phyloP scores from a whole-genome alignment of 2,888 invertebrate species.

The Euplexia lucipara region DNA sequence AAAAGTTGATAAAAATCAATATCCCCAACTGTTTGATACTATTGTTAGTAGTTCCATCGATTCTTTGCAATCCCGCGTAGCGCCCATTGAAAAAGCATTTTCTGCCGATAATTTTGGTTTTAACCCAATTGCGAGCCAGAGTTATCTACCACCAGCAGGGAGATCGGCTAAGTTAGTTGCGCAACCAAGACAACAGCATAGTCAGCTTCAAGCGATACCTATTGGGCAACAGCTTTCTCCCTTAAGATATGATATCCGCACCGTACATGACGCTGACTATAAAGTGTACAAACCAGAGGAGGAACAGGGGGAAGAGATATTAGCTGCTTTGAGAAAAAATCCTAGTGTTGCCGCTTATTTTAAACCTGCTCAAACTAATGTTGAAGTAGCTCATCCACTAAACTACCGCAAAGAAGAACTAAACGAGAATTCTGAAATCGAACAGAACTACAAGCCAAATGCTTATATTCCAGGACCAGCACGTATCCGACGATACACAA shows the following conservation, averaged over 20 bases:
- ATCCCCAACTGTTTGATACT: slow-evolving; percentile 86
- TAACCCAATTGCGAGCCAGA: slow-evolving; percentile 87
- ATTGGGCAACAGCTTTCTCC: slow-evolving; percentile 78
- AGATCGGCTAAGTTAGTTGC: slow-evolving; percentile 80
- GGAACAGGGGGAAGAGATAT: slow-evolving; percentile 83
- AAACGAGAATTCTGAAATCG: slow-evolving; percentile 79
- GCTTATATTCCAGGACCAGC: slow-evolving; percentile 87
- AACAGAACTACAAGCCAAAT: slow-evolving; percentile 87
- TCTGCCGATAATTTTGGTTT: slow-evolving; percentile 87
- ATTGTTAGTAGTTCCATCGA: slow-evolving; percentile 89
- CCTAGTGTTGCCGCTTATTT: slow-evolving; percentile 86
- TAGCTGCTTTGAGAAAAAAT: slow-evolving; percentile 85
- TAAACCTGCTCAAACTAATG: slow-evolving; percentile 84
- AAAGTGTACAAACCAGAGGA: slow-evolving; percentile 88
- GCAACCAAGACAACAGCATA: slow-evolving; percentile 73
- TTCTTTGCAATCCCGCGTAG: slow-evolving; percentile 82
- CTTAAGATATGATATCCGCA: slow-evolving; percentile 86
- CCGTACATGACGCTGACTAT: slow-evolving; percentile 87
- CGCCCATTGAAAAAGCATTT: slow-evolving; percentile 83
- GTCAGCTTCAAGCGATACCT: slow-evolving; percentile 68
- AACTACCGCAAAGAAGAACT: slow-evolving; percentile 85
- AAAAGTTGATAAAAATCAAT: slow-evolving; percentile 87
- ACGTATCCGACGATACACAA: slow-evolving; percentile 88
- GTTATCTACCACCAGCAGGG: slow-evolving; percentile 78
- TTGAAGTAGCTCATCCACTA: slow-evolving; percentile 85